A percentile compares a stretch with the other conserved stretches of the same genome.
Evolutionary conservation across 23 tunicate species (phyloP).

Genomic region (Diplosoma virens): DNA sequence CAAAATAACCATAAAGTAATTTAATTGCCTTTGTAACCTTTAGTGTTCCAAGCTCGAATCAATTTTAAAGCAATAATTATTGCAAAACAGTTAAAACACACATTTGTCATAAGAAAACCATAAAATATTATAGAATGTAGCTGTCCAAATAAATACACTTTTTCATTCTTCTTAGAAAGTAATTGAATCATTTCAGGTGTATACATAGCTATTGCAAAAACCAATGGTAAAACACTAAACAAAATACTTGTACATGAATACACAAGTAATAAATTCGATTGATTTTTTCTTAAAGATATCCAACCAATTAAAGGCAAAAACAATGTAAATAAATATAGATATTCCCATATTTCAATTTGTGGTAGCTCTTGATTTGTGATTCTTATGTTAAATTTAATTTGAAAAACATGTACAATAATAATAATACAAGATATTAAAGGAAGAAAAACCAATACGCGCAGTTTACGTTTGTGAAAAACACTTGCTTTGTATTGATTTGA

Average conservation of each 20-base stretch:
- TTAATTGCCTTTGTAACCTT: slow-evolving; percentile 14
- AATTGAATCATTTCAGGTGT: background rate
- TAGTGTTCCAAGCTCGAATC: slow-evolving; percentile 11
- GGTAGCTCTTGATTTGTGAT: slow-evolving; percentile 10
- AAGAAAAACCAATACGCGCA: background rate
- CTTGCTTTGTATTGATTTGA: slow-evolving; percentile 49
- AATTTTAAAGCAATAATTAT: slow-evolving; percentile 3
- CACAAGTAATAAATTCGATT: background rate
- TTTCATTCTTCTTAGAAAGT: background rate
- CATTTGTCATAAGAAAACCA: background rate
- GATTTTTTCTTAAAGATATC: slow-evolving; percentile 10
- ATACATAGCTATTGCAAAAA: slow-evolving; percentile 12
- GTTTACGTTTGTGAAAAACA: slow-evolving; percentile 15
- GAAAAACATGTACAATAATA: slow-evolving; percentile 2
- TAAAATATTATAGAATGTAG: slow-evolving; percentile 2
- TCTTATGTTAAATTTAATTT: background rate
- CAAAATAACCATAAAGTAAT: no score
- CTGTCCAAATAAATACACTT: slow-evolving; percentile 14
- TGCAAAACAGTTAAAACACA: background rate
- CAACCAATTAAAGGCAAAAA: slow-evolving; percentile 9
- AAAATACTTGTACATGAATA: background rate
- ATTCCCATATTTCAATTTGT: slow-evolving; percentile 17
- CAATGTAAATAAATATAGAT: background rate
- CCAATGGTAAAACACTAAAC: slow-evolving; percentile 2
- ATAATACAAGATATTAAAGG: background rate